Percentiles rank a stretch among this genome's conserved stretches.
Evolutionary conservation across 2,113 vertebrate species (phyloP).

Genomic region (Perca fluviatilis): DNA sequence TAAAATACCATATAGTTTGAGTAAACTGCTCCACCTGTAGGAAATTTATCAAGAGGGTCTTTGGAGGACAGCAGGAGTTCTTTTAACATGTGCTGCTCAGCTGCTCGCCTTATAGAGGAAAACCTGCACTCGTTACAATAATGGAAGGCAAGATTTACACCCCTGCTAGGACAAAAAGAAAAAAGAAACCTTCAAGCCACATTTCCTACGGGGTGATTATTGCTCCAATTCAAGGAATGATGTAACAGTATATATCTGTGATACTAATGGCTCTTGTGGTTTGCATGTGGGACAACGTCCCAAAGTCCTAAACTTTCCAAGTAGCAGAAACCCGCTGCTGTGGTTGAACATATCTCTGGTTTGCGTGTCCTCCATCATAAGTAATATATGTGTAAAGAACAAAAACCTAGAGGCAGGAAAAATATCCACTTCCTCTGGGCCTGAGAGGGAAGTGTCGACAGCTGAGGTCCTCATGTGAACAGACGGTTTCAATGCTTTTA

Average conservation of each 20-base stretch:
- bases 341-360: conserved; percentile 23
- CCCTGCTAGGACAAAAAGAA: conserved; percentile 51
- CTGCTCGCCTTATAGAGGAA: conserved; percentile 77
- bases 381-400: conserved; percentile 38
- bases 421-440: conserved; percentile 68
- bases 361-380: conserved; percentile 34
- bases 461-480: conserved; percentile 21
- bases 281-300: conserved; percentile 76
- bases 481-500: conserved; percentile 9
- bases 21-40: conserved; percentile 85
- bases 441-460: conserved; percentile 43
- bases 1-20: conserved; percentile 80
- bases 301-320: conserved; percentile 63
- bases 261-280: conserved; percentile 86
- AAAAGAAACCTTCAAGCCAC: conserved; percentile 70
- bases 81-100: conserved; percentile 89
- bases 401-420: conserved; percentile 43
- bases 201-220: conserved; percentile 88
- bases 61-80: conserved; percentile 80
- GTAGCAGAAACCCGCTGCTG: conserved; percentile 56
- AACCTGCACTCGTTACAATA: conserved; percentile 82
- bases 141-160: conserved; percentile 90
- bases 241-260: conserved; percentile 71
- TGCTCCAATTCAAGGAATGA: conserved; percentile 82
- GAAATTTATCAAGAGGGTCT: conserved; percentile 86